Conservation (phyloP, 2,888 invertebrate species). For the Cylindroiulus punctatus region DNA sequence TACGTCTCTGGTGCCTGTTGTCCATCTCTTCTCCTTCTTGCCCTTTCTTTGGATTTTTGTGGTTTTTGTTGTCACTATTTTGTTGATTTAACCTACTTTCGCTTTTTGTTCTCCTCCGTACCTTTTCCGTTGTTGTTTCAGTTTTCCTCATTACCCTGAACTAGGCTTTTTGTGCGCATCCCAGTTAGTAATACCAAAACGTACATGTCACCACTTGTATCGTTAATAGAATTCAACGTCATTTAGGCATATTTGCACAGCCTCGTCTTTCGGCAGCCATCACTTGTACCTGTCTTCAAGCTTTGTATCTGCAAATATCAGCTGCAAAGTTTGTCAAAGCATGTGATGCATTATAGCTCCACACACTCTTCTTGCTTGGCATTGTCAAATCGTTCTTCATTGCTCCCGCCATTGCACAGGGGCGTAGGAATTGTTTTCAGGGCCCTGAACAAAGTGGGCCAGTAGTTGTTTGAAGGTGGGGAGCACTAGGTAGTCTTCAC, state of each 20-base stretch:
- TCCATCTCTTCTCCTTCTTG: conserved; percentile 49
- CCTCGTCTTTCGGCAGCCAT: too few relatives aligned
- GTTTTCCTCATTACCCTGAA: conserved; percentile 25
- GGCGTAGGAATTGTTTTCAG: too few relatives aligned
- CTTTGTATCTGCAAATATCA: too few relatives aligned
- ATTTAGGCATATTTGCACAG: conserved; percentile 8
- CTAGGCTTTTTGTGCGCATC: background rate
- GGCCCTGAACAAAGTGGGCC: too few relatives aligned
- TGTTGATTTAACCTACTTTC: background rate
- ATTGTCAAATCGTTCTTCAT: too few relatives aligned
- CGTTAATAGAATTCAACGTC: background rate
- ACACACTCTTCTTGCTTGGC: too few relatives aligned
- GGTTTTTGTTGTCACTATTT: background rate
- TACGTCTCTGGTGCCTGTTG: conserved; percentile 50
- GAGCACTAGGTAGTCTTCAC: too few relatives aligned
- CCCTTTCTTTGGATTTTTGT: conserved; percentile 40
- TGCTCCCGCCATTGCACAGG: too few relatives aligned
- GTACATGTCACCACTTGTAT: background rate
- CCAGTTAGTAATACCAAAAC: background rate
- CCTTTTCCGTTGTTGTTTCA: background rate
- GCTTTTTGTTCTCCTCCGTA: background rate
- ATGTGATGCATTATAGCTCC: too few relatives aligned
- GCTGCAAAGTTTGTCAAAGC: too few relatives aligned
- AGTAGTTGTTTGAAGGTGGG: too few relatives aligned
- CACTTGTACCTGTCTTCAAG: too few relatives aligned